phyloP scores from a whole-genome alignment of 2,797 vertebrate genomes.

The Cetoscarus ocellatus region DNA sequence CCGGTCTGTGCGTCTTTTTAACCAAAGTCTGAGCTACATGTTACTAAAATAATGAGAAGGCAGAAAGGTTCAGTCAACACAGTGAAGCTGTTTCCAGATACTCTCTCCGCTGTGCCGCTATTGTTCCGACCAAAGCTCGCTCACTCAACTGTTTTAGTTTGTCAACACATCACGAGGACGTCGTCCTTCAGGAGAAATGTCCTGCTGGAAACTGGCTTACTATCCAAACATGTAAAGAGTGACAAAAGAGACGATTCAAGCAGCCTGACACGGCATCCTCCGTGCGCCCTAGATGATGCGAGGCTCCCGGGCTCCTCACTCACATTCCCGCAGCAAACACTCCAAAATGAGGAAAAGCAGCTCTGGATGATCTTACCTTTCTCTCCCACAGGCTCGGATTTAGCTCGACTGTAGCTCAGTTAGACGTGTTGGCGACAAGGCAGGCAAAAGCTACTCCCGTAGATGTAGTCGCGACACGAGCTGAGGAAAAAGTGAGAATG shows the following conservation, averaged over 20 bases:
- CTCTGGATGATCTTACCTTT: slow-evolving; percentile 71
- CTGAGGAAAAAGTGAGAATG: slow-evolving; percentile 53
- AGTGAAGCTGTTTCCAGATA: too few relatives aligned
- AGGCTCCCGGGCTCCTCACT: slow-evolving; percentile 32
- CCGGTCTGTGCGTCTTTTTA: too few relatives aligned
- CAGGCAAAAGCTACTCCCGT: slow-evolving; percentile 54
- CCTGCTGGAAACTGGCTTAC: slow-evolving; percentile 46
- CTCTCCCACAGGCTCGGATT: slow-evolving; percentile 29
- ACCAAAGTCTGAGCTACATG: too few relatives aligned
- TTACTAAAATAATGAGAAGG: too few relatives aligned
- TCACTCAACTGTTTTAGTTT: background rate
- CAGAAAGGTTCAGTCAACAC: too few relatives aligned
- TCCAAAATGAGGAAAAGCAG: slow-evolving; percentile 1
- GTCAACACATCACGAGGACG: slow-evolving; percentile 29
- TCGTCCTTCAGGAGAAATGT: background rate
- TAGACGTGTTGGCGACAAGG: slow-evolving; percentile 27
- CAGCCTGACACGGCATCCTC: background rate
- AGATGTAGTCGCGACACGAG: slow-evolving; percentile 45
- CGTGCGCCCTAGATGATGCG: slow-evolving; percentile 9
- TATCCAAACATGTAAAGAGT: slow-evolving; percentile 26
- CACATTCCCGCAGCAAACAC: slow-evolving; percentile 30
- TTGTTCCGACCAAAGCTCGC: slow-evolving; percentile 7
- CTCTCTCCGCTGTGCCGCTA: slow-evolving; percentile 26
- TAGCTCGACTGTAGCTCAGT: slow-evolving; percentile 35
- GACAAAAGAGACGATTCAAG: slow-evolving; percentile 8